These are phyloP conservation scores for Ginglymostoma cirratum DNA, from an alignment of 2,113 vertebrate genomes.

Conservation along the genomic window DNA sequence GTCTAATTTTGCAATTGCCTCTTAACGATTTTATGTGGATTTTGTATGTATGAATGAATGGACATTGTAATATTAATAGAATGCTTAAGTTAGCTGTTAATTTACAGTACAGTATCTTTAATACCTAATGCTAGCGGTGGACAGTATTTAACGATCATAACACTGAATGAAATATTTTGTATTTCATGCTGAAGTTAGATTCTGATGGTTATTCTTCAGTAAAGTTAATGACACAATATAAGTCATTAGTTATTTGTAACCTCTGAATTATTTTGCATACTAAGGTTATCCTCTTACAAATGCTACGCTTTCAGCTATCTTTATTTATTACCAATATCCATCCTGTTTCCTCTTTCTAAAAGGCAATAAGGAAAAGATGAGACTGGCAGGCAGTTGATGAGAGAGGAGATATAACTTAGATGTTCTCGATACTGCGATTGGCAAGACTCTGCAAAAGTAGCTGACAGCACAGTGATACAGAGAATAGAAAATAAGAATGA, in stretches of 20 bases:
- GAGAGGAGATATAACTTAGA: background rate
- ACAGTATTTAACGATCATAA: background rate
- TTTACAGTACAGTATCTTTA: background rate
- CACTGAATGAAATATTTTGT: background rate
- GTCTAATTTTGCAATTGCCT: background rate
- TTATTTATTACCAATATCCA: background rate
- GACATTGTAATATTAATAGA: background rate
- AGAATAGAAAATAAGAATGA: background rate
- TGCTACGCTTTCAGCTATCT: background rate
- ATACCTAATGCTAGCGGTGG: background rate
- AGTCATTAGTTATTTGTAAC: background rate
- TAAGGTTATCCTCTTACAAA: background rate
- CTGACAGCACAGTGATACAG: background rate
- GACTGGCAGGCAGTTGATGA: background rate
- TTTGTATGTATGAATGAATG: background rate
- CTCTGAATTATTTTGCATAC: background rate
- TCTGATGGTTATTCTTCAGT: background rate
- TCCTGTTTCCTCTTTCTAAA: background rate
- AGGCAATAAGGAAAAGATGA: background rate
- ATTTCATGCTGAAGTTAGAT: background rate
- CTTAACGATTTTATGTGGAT: background rate
- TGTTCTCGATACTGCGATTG: background rate
- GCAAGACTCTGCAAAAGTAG: background rate
- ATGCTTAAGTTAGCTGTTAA: background rate
- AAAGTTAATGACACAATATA: background rate